Base-by-base conservation (phyloP, 2,888 invertebrate species). In the Teleiodes luculella region DNA sequence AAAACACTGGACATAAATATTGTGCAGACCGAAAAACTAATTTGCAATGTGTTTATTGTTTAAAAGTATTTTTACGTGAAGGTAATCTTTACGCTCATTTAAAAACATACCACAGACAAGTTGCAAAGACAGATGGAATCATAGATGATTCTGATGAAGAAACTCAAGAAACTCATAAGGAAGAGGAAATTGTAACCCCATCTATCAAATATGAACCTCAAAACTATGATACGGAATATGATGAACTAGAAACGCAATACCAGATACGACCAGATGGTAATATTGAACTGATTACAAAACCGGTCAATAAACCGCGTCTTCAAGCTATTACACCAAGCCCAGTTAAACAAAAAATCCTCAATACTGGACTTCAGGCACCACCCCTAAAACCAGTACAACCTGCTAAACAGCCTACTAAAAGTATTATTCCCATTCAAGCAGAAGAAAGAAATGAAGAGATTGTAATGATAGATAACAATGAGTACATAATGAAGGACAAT, bases 21-120 rank as follows among this genome's bases (percentile, higher is more conserved):
- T 73, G 74, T 64, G 67, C 78, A 36, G 86, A 88, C 8, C 88
- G 70, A 63, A 86, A 87, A 65, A 72, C 76, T 45, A 89, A 86
- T 62, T 83, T 91, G 49, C 91, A 92, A 62, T 92, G 96, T 77
- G 92, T 93, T 49, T 95, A 95, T 70, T 97, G 96, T 72, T 91
- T 92, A 54, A 95, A 94, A 73, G 87, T 91, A 55, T 95, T 95
- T 74, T 91, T 92, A 24, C 91, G 95, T 28, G 92, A 93, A 59
- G 85, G 91, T 20, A 93, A 93, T 72, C 83, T 96, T 35, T 95
- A 95, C 78, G 91, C 92, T 3, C 95, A 95, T 70, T 90, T 95
- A 66, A 92, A 93, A 72, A 83, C 90, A 13, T 81, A 90, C 67
- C 95, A 95, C 69, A 92, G 92, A 70, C 87, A 90, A 52, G 91